Conservation (phyloP, 1,140 invertebrate species). For the Panagrolaimus sp. region DNA sequence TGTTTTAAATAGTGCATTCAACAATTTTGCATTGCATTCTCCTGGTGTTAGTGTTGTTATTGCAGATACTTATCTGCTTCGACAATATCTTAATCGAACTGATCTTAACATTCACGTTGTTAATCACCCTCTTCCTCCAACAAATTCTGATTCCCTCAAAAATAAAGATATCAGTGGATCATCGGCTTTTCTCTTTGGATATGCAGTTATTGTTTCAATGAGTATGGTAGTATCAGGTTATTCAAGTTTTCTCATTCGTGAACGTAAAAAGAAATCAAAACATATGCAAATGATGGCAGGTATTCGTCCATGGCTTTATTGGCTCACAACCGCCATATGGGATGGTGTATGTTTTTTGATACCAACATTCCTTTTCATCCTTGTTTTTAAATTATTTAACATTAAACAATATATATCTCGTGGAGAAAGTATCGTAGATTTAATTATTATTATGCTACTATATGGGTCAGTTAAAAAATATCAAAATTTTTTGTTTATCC, state of each 20-base stretch:
- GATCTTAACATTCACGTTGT: not conserved
- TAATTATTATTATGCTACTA: constrained; percentile 27
- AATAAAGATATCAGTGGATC: constrained; percentile 12
- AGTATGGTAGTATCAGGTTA: constrained; percentile 23
- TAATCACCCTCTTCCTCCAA: constrained; percentile 27
- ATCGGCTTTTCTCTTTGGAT: constrained; percentile 19
- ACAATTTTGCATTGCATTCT: constrained; percentile 22
- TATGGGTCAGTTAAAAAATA: constrained; percentile 29
- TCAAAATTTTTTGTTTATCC: too few species aligned
- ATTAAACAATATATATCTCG: constrained; percentile 25
- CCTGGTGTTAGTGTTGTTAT: constrained; percentile 20
- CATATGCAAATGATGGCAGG: constrained; percentile 62
- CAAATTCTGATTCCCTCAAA: constrained; percentile 25
- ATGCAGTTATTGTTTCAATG: constrained; percentile 29
- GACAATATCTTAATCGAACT: not conserved
- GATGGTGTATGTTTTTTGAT: constrained; percentile 61
- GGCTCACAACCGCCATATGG: constrained; percentile 64
- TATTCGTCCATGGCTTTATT: constrained; percentile 63
- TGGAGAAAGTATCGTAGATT: constrained; percentile 19
- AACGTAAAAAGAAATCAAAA: constrained; percentile 28
- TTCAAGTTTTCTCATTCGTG: constrained; percentile 26
- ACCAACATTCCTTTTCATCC: constrained; percentile 23
- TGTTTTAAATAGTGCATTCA: constrained; percentile 15
- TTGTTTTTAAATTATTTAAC: constrained; percentile 28
- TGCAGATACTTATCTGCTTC: constrained; percentile 17